Evolutionary conservation across 1,140 invertebrate species (phyloP).

Genomic region (Macrobrachium nipponense): DNA sequence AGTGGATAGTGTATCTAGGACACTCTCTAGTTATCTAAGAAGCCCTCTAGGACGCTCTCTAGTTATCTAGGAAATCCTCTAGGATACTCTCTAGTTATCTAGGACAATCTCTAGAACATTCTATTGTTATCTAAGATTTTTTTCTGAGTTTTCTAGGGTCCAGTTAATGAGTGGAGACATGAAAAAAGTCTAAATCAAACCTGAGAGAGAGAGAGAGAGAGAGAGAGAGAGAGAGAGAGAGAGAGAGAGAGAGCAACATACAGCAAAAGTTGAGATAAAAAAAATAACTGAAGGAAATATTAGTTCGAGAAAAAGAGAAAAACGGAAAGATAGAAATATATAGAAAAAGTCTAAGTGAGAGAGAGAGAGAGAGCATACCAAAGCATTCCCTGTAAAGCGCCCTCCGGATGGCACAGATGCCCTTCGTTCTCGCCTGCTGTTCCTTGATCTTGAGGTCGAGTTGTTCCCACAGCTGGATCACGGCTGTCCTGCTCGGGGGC

Average conservation of each 20-base stretch:
- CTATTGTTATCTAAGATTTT: no score
- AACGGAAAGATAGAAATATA: neutral
- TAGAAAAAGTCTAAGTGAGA: no score
- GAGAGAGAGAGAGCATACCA: neutral
- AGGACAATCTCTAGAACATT: no score
- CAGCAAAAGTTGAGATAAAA: constrained; percentile 7
- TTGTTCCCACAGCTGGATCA: constrained; percentile 62
- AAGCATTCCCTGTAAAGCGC: constrained; percentile 54
- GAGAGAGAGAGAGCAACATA: constrained; percentile 24
- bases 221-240: constrained; percentile 9
- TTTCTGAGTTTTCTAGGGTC: no score
- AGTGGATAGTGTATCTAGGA: no score
- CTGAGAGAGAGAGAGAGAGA: no score
- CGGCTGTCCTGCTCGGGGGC: constrained; percentile 55
- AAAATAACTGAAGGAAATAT: neutral
- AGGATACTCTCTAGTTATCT: no score
- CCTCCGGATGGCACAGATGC: constrained; percentile 57
- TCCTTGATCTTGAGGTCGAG: constrained; percentile 61
- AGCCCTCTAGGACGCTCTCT: no score
- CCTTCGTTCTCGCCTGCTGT: constrained; percentile 53
- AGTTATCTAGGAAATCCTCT: no score
- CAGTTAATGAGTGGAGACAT: neutral
- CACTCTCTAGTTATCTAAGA: no score
- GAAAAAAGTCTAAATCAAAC: neutral
- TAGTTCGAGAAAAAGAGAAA: neutral